phyloP scores from a whole-genome alignment of 2,888 invertebrate species.

The Drosophila rellima region DNA sequence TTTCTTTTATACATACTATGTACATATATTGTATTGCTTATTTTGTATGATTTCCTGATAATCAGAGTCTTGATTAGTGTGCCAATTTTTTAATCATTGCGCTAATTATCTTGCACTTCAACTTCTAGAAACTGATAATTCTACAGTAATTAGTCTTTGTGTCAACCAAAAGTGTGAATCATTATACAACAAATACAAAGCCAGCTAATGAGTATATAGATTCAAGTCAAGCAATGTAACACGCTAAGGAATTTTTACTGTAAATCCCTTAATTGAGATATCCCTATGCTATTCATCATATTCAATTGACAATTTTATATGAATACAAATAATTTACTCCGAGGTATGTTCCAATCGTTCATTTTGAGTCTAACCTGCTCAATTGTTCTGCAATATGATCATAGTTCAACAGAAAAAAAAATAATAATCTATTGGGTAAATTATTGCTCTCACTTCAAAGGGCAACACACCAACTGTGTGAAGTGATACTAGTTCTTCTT shows the following conservation, averaged over 20 bases:
- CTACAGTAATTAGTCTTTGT: constrained; percentile 46
- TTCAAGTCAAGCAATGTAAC: not conserved
- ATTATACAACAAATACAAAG: constrained; percentile 1
- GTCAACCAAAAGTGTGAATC: constrained; percentile 38
- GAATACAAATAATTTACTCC: not conserved
- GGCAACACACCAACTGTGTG: constrained; percentile 3
- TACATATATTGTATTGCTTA: not conserved
- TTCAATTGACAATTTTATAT: not conserved
- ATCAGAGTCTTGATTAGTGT: constrained; percentile 21
- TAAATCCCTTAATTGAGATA: not conserved
- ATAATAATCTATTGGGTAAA: constrained; percentile 30
- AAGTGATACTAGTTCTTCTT: constrained; percentile 25
- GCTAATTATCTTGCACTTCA: constrained; percentile 49
- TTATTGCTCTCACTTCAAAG: constrained; percentile 29
- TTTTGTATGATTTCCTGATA: constrained; percentile 19
- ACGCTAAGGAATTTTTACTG: not conserved
- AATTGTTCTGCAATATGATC: constrained; percentile 3
- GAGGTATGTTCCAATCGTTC: not conserved
- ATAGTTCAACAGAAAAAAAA: constrained; percentile 13
- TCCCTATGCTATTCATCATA: not conserved
- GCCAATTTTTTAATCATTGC: constrained; percentile 49
- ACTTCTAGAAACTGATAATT: constrained; percentile 54
- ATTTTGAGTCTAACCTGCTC: not conserved
- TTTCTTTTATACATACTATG: not conserved
- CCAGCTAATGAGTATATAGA: constrained; percentile 12